Evolutionary conservation across 2,113 vertebrate genomes (phyloP).

Genomic region (Cnemophilus loriae): DNA sequence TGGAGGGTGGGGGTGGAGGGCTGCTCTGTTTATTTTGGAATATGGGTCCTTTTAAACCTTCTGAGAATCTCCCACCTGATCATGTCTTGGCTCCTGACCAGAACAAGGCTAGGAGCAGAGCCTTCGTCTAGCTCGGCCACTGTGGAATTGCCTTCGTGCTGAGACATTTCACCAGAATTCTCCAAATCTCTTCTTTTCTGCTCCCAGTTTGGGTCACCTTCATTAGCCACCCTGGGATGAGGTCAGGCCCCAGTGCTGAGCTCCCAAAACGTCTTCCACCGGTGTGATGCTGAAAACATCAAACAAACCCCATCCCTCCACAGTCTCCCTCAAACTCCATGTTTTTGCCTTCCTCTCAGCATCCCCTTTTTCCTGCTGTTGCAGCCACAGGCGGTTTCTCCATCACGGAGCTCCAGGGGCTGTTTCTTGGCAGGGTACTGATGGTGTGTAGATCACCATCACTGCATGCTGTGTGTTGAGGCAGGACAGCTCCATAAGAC

Average conservation of each 20-base stretch:
- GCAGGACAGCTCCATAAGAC: neutral
- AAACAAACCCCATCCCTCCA: neutral
- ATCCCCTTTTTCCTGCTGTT: neutral
- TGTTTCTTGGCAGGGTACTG: neutral
- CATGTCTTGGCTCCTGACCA: neutral
- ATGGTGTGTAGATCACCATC: fast-evolving
- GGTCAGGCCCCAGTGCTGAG: neutral
- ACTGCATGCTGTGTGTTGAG: neutral
- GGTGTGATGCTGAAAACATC: neutral
- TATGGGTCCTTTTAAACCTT: neutral
- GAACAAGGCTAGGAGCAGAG: neutral
- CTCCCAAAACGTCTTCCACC: neutral
- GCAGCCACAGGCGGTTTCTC: neutral
- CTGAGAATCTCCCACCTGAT: neutral
- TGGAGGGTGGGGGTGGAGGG: neutral
- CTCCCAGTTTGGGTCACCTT: neutral
- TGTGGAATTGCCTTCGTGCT: neutral
- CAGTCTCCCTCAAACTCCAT: neutral
- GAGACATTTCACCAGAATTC: neutral
- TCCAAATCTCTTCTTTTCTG: neutral
- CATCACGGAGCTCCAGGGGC: fast-evolving
- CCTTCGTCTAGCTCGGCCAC: neutral
- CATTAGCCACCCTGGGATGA: neutral
- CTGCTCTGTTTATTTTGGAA: neutral
- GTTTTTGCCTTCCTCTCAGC: neutral